Evolutionary conservation across 2,113 vertebrate species (phyloP), one percentile per base, ranked within the genome.

Genomic region (Tetraodon nigroviridis): DNA sequence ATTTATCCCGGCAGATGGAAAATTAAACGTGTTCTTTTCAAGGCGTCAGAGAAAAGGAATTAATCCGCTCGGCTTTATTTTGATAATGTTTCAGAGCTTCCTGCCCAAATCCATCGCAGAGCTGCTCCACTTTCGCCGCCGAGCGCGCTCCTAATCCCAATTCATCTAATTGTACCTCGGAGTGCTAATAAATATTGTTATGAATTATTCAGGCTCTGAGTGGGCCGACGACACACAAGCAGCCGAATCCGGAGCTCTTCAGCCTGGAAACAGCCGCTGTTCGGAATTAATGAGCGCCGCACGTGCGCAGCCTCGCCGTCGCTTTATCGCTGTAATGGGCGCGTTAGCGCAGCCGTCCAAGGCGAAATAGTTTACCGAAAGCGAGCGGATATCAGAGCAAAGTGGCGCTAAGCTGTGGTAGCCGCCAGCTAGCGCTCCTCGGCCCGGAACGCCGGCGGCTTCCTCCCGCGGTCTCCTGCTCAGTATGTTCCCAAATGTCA

Each of bases 141-240:
- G 69, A 87, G 78, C 81, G 69, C 67, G 73, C 83, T 79, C 82
- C 78, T 86, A 88, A 88, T 89, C 84, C 85, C 87, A 85, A 84
- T 80, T 86, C 79, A 79, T 88, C 84, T 89, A 89, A 89, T 89
- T 87, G 86, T 85, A 86, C 85, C 87, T 90, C 84, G 80, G 88
- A 88, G 88, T 89, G 86, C 80, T 90, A 87, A 88, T 90, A 89
- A 89, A 89, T 88, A 89, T 81, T 84, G 76, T 80, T 78, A 85
- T 90, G 87, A 89, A 89, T 89, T 83, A 89, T 87, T 86, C 87
- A 88, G 70, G 71, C 80, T 55, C 62, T 69, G 85, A 80, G 82
- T 78, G 81, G 78, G 83, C 81, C 82, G 85, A 84, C 85, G 85
- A 87, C 83, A 88, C 84, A 86, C 71, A 86, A 84, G 81, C 69